Evolutionary conservation across 2,888 invertebrate genomes (phyloP).

Genomic region (Neoitamus cyanurus): DNA sequence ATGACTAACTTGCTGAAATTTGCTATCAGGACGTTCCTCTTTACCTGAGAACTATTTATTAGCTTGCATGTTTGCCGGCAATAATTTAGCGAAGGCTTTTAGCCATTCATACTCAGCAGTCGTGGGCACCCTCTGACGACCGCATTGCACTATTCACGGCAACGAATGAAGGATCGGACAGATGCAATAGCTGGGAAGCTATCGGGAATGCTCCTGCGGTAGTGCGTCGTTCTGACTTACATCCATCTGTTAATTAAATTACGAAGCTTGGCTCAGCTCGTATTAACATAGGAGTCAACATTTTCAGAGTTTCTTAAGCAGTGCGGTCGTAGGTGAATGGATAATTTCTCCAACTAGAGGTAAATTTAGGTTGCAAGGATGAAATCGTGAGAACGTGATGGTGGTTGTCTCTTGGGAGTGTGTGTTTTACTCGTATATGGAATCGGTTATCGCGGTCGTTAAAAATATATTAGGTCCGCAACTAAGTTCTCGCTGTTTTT

Average conservation of each 20-base stretch:
- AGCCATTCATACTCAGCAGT: background rate
- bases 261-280: background rate
- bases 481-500: too few relatives aligned
- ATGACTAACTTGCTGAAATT: conserved; percentile 27
- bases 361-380: background rate
- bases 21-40: conserved; percentile 11
- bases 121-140: conserved; percentile 1
- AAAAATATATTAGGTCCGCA: too few relatives aligned
- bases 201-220: too few relatives aligned
- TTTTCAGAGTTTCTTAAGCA: background rate
- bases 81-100: conserved; percentile 43
- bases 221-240: background rate
- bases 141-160: background rate
- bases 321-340: background rate
- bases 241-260: background rate
- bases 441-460: background rate
- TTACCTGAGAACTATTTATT: conserved; percentile 45
- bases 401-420: too few relatives aligned
- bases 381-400: background rate
- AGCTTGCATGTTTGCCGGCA: conserved; percentile 47
- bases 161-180: background rate
- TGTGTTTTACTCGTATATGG: too few relatives aligned
- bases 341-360: background rate
- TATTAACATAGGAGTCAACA: background rate
- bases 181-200: background rate